Percentiles rank a stretch among this genome's conserved stretches.
Evolutionary conservation across 2,888 invertebrate genomes (phyloP).

Genomic region (Hypolimnas misippus): DNA sequence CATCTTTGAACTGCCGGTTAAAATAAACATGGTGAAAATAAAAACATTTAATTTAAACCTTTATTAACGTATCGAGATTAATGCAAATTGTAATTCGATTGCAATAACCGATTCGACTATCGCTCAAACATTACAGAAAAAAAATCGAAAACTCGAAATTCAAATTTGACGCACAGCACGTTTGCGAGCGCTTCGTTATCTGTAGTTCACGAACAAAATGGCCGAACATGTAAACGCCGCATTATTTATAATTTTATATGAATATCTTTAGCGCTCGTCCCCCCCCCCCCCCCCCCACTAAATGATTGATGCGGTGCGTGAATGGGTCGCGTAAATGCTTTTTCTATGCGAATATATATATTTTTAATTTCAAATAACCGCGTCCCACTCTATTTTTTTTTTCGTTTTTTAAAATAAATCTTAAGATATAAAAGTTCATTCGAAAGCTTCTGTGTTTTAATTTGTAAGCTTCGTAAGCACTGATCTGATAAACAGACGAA

Average conservation of each 20-base stretch:
- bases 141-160: not conserved
- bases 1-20: constrained; percentile 10
- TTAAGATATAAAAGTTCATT: not conserved
- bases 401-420: constrained; percentile 5
- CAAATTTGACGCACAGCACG: constrained; percentile 28
- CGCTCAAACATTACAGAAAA: constrained; percentile 1
- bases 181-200: constrained; percentile 1
- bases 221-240: constrained; percentile 26
- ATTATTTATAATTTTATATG: constrained; percentile 17
- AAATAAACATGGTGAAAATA: too few relatives aligned
- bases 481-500: constrained; percentile 23
- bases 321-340: constrained; percentile 42
- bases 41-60: too few relatives aligned
- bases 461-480: constrained; percentile 11
- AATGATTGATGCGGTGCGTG: constrained; percentile 38
- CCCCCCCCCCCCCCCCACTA: constrained; percentile 17
- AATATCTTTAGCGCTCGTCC: constrained; percentile 22
- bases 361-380: constrained; percentile 17
- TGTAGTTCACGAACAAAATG: constrained; percentile 28
- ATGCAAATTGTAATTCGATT: not conserved
- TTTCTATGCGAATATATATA: constrained; percentile 43
- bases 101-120: not conserved
- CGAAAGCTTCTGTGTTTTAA: constrained; percentile 9
- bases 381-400: constrained; percentile 9
- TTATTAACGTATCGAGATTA: too few relatives aligned